Evolutionary conservation across 2,113 vertebrate genomes (phyloP), one percentile per base, ranked within the genome.

Genomic region (Coracopsis vasa): DNA sequence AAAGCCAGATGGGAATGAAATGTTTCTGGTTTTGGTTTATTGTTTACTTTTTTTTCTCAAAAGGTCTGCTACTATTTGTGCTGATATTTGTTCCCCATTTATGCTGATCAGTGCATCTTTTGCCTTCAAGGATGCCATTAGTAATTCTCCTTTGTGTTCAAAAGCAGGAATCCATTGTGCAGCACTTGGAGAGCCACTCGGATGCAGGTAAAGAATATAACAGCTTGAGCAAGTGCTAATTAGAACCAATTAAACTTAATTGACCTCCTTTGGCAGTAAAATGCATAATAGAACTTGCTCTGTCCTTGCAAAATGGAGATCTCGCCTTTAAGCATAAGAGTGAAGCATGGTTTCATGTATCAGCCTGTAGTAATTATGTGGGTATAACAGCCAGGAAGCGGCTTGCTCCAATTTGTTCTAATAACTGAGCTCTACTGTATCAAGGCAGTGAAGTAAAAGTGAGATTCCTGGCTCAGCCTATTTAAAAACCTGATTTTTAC

Each of bases 201-300:
- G 91, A 96, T 96, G 94, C 96, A 97, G 96, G 96, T 96, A 96
- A 96, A 96, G 96, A 94, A 94, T 87, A 80, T 92, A 97, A 94
- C 94, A 96, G 94, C 95, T 96, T 80, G 86, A 94, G 88, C 94
- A 90, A 96, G 96, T 96, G 96, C 91, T 97, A 97, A 97, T 97
- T 96, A 96, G 91, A 94, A 92, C 86, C 96, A 96, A 94, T 97
- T 97, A 97, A 96, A 96, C 92, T 97, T 96, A 96, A 96, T 95
- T 97, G 96, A 96, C 95, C 96, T 96, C 95, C 91, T 96, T 96
- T 94, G 92, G 86, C 95, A 94, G 86, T 91, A 87, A 96, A 95
- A 96, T 81, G 88, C 51, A 33, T 94, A 91, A 89, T 95, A 91
- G 94, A 95, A 96, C 83, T 93, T 94, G 92, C 77, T 96, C 95